Evolutionary conservation across 2,113 vertebrate species (phyloP), one percentile per base, ranked within the genome.

Genomic region (Podilymbus podiceps): DNA sequence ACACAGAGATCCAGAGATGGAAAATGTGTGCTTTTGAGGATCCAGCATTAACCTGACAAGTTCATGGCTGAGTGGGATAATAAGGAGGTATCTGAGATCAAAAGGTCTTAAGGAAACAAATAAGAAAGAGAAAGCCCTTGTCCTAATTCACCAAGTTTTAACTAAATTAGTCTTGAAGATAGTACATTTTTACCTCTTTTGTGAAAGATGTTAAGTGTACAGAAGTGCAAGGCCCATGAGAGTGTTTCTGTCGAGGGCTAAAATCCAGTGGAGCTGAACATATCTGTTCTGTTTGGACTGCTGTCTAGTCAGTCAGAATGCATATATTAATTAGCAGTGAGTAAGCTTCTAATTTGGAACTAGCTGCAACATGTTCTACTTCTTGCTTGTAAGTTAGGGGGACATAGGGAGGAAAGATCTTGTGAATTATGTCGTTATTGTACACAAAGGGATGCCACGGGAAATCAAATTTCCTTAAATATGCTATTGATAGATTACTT

Each of bases 401-500:
- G 9, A 53, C 4, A 3, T 8, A 35, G 21, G 11, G 22, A 75
- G 31, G 74, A 49, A 56, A 64, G 56, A 59, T 80, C 25, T 52
- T 91, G 49, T 80, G n/a, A 68, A 69, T 63, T 16, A 23, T 27
- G n/a, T 53, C 15, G 15, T 49, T 63, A 31, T 68, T 75, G 46
- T 12, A 42, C 23, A 25, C 1, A 0, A 0, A 0, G 25, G 27
- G 11, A 62, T 78, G 42, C 27, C 53, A 31, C 24, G 50, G 33
- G 31, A 62, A 78, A 78, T 50, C 27, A 46, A 22, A 59, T 76
- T 75, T 71, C 31, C n/a, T 71, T 80, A 71, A 80, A 71, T 76
- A 47, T 44, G n/a, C 25, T 25, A 23, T 20, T 55, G 23, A 35
- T 73, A 68, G 15, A 35, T 69, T 55, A 64, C 72, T 77, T 49